These are phyloP conservation scores for Piprites chloris DNA, from an alignment of 2,113 vertebrate species.

Conservation along the genomic window DNA sequence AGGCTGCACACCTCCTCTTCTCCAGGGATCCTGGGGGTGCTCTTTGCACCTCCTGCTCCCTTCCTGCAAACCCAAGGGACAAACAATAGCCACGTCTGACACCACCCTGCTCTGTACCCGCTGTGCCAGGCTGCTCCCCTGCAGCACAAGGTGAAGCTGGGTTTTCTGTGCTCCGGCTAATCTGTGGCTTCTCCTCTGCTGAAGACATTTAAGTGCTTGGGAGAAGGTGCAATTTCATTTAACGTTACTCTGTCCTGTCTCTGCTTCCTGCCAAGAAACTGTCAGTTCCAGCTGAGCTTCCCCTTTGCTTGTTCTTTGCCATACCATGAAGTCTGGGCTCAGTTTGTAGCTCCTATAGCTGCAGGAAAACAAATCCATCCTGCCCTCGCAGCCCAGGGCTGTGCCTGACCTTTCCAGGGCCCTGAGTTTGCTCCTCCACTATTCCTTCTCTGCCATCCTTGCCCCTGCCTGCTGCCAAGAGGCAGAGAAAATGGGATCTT, in stretches of 20 bases:
- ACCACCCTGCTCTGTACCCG: background rate
- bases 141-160: background rate
- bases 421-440: background rate
- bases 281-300: constrained; percentile 17
- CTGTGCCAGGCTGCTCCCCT: background rate
- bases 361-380: constrained; percentile 24
- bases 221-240: constrained; percentile 40
- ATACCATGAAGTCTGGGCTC: constrained; percentile 57
- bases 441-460: background rate
- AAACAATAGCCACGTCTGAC: background rate
- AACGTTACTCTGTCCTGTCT: background rate
- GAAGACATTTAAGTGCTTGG: background rate
- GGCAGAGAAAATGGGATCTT: background rate
- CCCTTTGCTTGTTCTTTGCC: constrained; percentile 51
- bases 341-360: constrained; percentile 12
- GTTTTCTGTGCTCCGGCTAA: background rate
- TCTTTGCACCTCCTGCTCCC: background rate
- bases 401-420: background rate
- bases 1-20: background rate
- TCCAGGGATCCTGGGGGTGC: background rate
- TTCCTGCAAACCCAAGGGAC: background rate
- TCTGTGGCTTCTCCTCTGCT: constrained; percentile 5
- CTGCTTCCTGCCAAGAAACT: constrained; percentile 52
- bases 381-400: background rate
- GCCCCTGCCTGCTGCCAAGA: background rate